Evolutionary conservation across 2,797 vertebrate genomes (phyloP).

Genomic region (Allobates femoralis): DNA sequence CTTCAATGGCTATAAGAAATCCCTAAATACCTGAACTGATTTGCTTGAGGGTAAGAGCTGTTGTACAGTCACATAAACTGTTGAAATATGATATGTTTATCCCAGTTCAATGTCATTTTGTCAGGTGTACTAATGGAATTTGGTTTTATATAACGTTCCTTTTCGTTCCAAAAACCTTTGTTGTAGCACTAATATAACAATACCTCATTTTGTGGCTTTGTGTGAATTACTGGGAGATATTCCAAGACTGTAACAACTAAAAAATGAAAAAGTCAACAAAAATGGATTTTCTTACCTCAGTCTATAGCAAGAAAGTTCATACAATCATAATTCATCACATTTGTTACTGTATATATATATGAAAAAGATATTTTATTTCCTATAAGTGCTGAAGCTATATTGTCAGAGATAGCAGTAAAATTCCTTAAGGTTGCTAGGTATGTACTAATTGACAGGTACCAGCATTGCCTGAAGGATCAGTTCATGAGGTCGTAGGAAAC

Average conservation of each 20-base stretch:
- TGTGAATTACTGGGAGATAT: background rate
- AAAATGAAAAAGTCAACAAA: background rate
- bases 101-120: slow-evolving; percentile 2
- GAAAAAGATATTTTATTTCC: slow-evolving; percentile 9
- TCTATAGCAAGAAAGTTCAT: background rate
- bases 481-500: slow-evolving; percentile 40
- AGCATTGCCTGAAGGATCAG: slow-evolving; percentile 50
- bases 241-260: background rate
- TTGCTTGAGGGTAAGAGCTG: slow-evolving; percentile 18
- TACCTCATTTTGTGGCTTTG: background rate
- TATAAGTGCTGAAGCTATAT: slow-evolving; percentile 3
- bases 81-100: slow-evolving; percentile 12
- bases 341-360: background rate
- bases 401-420: background rate
- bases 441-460: slow-evolving; percentile 58
- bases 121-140: background rate
- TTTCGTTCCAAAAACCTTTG: background rate
- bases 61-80: slow-evolving; percentile 17
- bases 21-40: slow-evolving; percentile 30
- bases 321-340: background rate
- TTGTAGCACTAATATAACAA: background rate
- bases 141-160: background rate
- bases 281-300: background rate
- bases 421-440: slow-evolving; percentile 38
- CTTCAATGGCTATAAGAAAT: slow-evolving; percentile 27